Conservation (phyloP, 2,113 vertebrate species). For the Oophaga pumilio region DNA sequence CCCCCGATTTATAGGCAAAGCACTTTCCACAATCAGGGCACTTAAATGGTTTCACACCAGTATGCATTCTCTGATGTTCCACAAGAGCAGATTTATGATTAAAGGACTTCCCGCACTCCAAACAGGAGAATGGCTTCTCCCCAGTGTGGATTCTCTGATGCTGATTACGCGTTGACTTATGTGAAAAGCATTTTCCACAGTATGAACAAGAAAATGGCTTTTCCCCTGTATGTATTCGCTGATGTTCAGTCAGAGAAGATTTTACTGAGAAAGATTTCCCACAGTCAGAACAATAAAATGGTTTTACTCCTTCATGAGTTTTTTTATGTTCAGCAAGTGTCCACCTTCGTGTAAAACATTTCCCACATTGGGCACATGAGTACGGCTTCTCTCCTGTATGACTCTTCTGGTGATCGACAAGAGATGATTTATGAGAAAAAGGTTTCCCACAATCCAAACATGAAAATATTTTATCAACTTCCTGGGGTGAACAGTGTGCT, state of each 20-base stretch:
- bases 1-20: conserved; percentile 20
- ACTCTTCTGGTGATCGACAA: not conserved
- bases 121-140: not conserved
- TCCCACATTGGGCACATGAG: not conserved
- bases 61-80: conserved; percentile 15
- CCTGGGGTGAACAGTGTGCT: not conserved
- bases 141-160: conserved; percentile 9
- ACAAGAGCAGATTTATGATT: not conserved
- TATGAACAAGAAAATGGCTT: not conserved
- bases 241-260: conserved; percentile 10
- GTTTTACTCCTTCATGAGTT: not conserved
- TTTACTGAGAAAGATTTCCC: not conserved
- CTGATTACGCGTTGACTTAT: conserved; percentile 5
- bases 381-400: not conserved
- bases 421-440: not conserved
- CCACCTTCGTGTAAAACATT: not conserved
- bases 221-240: not conserved
- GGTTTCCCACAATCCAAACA: not conserved
- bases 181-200: not conserved
- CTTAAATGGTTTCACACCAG: not conserved
- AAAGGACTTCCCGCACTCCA: not conserved
- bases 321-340: not conserved
- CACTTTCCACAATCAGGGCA: conserved; percentile 7
- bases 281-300: not conserved
- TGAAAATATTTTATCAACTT: not conserved